Percentiles rank a stretch among this genome's conserved stretches.
Conservation (phyloP, 1,140 invertebrate species). For the Holotrichia oblita region DNA sequence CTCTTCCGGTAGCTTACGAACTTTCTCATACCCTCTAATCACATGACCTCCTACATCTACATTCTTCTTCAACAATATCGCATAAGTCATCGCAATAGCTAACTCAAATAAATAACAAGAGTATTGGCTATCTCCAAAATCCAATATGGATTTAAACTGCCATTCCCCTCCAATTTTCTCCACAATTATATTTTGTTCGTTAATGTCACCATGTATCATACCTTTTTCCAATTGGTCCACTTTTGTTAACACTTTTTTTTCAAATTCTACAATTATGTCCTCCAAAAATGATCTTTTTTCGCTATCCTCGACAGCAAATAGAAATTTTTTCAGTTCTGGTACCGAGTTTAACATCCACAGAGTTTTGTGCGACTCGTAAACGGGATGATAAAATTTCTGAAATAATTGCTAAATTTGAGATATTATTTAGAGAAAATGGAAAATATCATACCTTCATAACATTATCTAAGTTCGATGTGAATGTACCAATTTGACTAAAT, state of each 20-base stretch:
- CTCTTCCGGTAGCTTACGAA: constrained; percentile 66
- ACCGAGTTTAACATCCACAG: constrained; percentile 78
- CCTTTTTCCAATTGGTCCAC: constrained; percentile 71
- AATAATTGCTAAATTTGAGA: constrained; percentile 40
- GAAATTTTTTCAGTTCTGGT: constrained; percentile 74
- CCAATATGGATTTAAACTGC: constrained; percentile 74
- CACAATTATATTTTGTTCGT: constrained; percentile 89
- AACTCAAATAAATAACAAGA: constrained; percentile 83
- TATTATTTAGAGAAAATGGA: not conserved
- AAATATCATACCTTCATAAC: constrained; percentile 67
- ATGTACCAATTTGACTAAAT: constrained; percentile 76
- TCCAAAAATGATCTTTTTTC: constrained; percentile 68
- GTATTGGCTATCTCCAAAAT: constrained; percentile 83
- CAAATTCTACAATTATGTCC: constrained; percentile 74
- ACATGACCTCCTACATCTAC: constrained; percentile 75
- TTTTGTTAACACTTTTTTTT: constrained; percentile 69
- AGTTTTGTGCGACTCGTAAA: constrained; percentile 69
- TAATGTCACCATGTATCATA: constrained; percentile 89
- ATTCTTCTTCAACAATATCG: constrained; percentile 74
- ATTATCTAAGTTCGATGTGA: constrained; percentile 72
- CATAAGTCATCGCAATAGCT: constrained; percentile 82
- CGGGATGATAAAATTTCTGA: constrained; percentile 76
- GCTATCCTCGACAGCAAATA: constrained; percentile 72
- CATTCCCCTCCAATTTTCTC: constrained; percentile 59
- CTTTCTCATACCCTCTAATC: constrained; percentile 76